A percentile compares a stretch with the other conserved stretches of the same genome.
Conservation (phyloP, 2,113 vertebrate species). For the Mirounga angustirostris region DNA sequence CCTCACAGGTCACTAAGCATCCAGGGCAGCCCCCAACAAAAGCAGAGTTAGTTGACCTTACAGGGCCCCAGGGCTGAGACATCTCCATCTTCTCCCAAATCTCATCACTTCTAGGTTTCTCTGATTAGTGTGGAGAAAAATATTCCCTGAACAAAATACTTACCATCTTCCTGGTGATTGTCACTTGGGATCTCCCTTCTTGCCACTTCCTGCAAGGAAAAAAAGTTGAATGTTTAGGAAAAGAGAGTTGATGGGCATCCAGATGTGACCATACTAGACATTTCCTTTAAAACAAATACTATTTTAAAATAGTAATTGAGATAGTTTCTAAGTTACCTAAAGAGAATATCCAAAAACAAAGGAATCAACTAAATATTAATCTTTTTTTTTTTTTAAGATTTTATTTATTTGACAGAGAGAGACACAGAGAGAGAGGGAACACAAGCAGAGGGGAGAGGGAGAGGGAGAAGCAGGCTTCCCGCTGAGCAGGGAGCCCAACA, state of each 20-base stretch:
- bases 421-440: no score
- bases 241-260: background rate
- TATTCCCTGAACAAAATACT: conserved; percentile 68
- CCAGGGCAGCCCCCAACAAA: background rate
- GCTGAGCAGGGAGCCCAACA: no score
- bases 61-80: background rate
- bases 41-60: background rate
- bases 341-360: conserved; percentile 53
- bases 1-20: background rate
- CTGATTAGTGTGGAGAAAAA: background rate
- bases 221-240: conserved; percentile 65
- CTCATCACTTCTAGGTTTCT: conserved; percentile 16
- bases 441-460: no score
- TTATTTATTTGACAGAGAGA: no score
- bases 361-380: conserved; percentile 42
- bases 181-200: conserved; percentile 75
- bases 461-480: no score
- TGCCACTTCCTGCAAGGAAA: conserved; percentile 76
- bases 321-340: conserved; percentile 54
- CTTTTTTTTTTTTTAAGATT: background rate
- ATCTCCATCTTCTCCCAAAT: conserved; percentile 26
- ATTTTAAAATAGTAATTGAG: conserved; percentile 40
- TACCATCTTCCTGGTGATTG: conserved; percentile 79
- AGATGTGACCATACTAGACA: background rate
- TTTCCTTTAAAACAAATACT: conserved; percentile 61